Evolutionary conservation across 2,797 vertebrate genomes (phyloP), one percentile per base, ranked within the genome.

Genomic region (Rhynchotus rufescens): DNA sequence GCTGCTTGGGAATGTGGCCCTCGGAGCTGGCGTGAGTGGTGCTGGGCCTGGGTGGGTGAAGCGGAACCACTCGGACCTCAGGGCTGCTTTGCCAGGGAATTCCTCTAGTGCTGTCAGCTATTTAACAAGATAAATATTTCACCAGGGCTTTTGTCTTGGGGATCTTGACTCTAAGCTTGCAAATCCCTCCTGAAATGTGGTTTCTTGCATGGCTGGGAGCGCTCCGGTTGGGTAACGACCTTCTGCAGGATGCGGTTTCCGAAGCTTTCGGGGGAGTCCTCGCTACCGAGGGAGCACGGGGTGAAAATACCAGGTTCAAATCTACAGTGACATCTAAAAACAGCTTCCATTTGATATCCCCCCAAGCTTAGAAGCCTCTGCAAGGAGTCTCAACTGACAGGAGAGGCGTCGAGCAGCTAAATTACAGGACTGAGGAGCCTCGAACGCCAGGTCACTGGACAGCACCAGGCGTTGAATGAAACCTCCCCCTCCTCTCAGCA

Each of bases 41-140:
- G 68, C 32, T 10, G 74, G 78, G 36, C 36, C 36, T 10, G 36
- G 36, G 36, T 59, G 91, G 90, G 88, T 94, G 93, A 92, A 93
- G 90, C 86, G 87, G 25, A 95, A 75, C 84, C 76, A 3, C 84
- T 56, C n/a, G 1, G 88, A 75, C 77, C 84, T 84, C 69, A 75
- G 76, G 79, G 45, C 10, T 85, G 45, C 79, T 80, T 15, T 93
- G 95, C 94, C 95, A 95, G 95, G 94, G 66, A 95, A 93, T 93
- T 91, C 54, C 2, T 93, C 92, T 93, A 83, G 78, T 0, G 1
- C 79, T 92, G 95, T 94, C 93, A 89, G 88, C 88, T 95, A 62
- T 93, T 96, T 87, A 93, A 91, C 62, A 45, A 94, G 95, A 95
- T 93, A 94, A 95, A 94, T 93, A 86, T 92, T 94, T 94, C 84